phyloP scores from a whole-genome alignment of 2,888 invertebrate species.

The Epinotia bilunana region DNA sequence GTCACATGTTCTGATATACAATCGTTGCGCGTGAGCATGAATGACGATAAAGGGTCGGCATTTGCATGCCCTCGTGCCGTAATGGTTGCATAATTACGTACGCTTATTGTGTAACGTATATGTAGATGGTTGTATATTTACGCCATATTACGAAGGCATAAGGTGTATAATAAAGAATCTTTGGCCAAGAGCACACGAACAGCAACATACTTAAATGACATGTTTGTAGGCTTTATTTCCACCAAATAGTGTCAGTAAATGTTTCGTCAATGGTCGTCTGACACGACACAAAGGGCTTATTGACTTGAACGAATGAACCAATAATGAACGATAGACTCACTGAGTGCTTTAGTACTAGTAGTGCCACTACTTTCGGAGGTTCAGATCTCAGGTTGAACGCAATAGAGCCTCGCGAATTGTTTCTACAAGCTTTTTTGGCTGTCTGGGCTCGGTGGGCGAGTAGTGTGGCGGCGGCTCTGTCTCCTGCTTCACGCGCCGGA shows the following conservation, averaged over 20 bases:
- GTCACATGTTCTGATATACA: conserved; percentile 16
- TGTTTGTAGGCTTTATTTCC: neutral
- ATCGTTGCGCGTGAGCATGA: conserved; percentile 1
- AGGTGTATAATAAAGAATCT: neutral
- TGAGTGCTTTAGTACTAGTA: neutral
- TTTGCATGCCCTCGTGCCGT: conserved; percentile 11
- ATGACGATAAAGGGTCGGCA: conserved; percentile 32
- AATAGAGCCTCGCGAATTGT: too few species aligned
- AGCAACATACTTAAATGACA: too few species aligned
- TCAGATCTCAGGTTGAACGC: neutral
- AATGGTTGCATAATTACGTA: conserved; percentile 12
- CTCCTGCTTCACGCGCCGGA: too few species aligned
- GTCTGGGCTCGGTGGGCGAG: too few species aligned
- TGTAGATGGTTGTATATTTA: neutral
- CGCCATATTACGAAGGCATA: neutral
- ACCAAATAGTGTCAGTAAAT: neutral
- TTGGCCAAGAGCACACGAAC: too few species aligned
- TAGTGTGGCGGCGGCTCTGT: too few species aligned
- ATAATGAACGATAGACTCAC: neutral
- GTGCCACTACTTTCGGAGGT: neutral
- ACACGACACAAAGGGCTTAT: neutral
- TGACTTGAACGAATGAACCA: neutral
- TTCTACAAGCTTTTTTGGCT: too few species aligned
- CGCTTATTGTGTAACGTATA: conserved; percentile 6
- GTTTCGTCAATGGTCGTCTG: too few species aligned